A percentile compares a stretch with the other conserved stretches of the same genome.
phyloP scores from a whole-genome alignment of 2,888 invertebrate species.

The Hermaeophaga mercurialis region DNA sequence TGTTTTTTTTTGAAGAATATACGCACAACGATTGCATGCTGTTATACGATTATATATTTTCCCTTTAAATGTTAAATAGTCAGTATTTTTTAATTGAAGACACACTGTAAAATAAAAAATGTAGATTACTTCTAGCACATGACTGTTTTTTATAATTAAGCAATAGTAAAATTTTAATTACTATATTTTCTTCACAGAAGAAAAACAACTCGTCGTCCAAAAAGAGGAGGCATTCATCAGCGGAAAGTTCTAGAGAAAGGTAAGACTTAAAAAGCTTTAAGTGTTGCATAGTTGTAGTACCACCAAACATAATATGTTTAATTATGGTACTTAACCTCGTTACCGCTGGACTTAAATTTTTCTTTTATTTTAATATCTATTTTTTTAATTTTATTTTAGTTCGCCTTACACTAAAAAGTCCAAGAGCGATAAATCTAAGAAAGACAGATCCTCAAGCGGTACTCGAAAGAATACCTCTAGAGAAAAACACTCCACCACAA shows the following conservation, averaged over 20 bases:
- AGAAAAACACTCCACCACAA: conserved; percentile 22
- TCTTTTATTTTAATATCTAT: conserved; percentile 9
- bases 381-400: conserved; percentile 37
- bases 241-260: conserved; percentile 64
- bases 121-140: conserved; percentile 13
- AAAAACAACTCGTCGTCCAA: conserved; percentile 57
- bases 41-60: background rate
- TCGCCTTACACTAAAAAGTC: conserved; percentile 47
- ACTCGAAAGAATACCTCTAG: conserved; percentile 28
- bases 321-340: too few relatives aligned
- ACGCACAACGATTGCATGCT: conserved; percentile 3
- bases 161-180: background rate
- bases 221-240: conserved; percentile 63
- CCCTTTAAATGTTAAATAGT: background rate
- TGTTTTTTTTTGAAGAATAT: background rate
- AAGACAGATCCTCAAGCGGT: conserved; percentile 26
- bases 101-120: background rate
- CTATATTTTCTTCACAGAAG: conserved; percentile 60
- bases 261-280: conserved; percentile 52
- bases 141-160: background rate
- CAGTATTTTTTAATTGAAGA: background rate
- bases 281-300: too few relatives aligned
- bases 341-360: too few relatives aligned
- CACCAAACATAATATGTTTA: conserved; percentile 16
- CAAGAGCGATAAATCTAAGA: conserved; percentile 33